phyloP scores from a whole-genome alignment of 2,113 vertebrate genomes.

The Psilopsiagon aurifrons region DNA sequence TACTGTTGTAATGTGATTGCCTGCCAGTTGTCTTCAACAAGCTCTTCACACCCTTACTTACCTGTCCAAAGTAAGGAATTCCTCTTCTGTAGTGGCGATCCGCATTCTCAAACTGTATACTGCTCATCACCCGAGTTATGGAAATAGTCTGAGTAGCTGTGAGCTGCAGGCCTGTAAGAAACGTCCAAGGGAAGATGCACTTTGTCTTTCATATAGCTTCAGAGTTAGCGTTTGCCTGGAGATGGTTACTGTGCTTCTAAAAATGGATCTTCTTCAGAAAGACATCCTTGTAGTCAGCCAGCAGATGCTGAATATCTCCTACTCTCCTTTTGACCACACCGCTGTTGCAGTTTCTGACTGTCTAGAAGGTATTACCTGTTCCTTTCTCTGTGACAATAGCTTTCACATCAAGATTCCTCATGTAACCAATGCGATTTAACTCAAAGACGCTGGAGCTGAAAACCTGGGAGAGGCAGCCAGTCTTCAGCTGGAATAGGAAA shows the following conservation, averaged over 20 bases:
- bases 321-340: background rate
- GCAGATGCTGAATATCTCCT: background rate
- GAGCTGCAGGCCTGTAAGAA: conserved; percentile 53
- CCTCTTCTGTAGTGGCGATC: conserved; percentile 60
- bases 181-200: background rate
- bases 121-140: conserved; percentile 35
- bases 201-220: background rate
- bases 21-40: background rate
- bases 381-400: conserved; percentile 54
- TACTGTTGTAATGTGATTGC: background rate
- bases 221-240: background rate
- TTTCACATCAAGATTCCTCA: conserved; percentile 30
- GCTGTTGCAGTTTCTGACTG: background rate
- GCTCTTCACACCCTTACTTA: background rate
- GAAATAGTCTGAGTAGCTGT: background rate
- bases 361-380: conserved; percentile 60
- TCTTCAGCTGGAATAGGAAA: conserved; percentile 43
- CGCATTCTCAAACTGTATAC: conserved; percentile 56
- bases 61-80: conserved; percentile 69
- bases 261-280: background rate
- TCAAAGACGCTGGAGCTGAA: conserved; percentile 56
- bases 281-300: background rate
- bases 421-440: conserved; percentile 58
- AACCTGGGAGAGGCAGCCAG: conserved; percentile 50
- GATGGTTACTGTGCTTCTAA: background rate